Base-by-base conservation (phyloP, 2,113 vertebrate species). In the Oriolus oriolus region DNA sequence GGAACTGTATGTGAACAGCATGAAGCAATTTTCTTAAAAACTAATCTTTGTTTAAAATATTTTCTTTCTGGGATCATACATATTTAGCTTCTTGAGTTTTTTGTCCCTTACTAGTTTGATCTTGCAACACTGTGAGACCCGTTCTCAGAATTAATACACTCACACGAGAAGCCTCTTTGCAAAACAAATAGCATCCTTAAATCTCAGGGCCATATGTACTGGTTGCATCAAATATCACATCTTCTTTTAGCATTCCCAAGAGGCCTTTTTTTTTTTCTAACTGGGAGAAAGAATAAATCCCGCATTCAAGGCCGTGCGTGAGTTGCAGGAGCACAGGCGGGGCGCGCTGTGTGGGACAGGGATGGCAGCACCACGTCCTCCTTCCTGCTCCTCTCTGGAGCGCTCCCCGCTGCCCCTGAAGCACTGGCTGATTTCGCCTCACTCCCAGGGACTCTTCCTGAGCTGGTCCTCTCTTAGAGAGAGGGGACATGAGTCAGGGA, bases 361-460 rank as follows among this genome's bases (percentile, higher is more conserved):
- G 37, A 4, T 2, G 5, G 11, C 17, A 8, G 26, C 35, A 26
- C 18, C 0, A 0, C 3, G 6, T 19, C 9, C 70, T 66, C 37
- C 50, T 54, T 26, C 30, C 57, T 4, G 4, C 37, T 70, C 17
- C 35, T 69, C 53, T 17, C 81, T 17, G 19, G 19, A 69, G 44
- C 13, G 2, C 3, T 37, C 26, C 30, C 45, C 31, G 30, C 33
- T 14, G 1, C 16, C 37, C 60, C 31, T 22, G 6, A 5, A 45
- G 13, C 11, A 0, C n/a, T 41, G n/a, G 17, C 11, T 2, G 2
- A 2, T 18, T 86, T 57, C 50, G 16, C 8, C 18, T 80, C 23
- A 1, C 5, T 39, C 30, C 35, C 1, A 1, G 85, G 20, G 17
- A 11, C 33, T 47, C 37, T 16, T 56, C 39, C 23, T 15, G 53